Base-by-base conservation (phyloP, 2,888 invertebrate species). In the Ormyrus thymus region DNA sequence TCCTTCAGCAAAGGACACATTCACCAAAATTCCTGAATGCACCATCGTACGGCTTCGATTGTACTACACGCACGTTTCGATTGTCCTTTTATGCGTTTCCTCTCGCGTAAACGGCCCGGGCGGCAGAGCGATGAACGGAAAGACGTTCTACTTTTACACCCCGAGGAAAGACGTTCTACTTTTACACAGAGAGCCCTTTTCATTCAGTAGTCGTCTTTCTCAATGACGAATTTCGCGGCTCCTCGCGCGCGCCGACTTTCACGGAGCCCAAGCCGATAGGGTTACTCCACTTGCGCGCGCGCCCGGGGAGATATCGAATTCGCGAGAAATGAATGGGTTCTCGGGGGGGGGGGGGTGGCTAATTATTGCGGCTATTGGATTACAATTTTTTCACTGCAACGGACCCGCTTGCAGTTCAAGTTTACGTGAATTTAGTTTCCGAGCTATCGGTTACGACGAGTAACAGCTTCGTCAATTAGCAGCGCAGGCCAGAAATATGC, bases 131-230 rank as follows among this genome's bases (percentile, higher is more conserved):
- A 46, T n/a, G 43, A 76, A 45, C 71, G 77, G 64, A 71, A 77
- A 66, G 29, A 66, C 59, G 65, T 58, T 71, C 77, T 77, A 71
- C 71, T 51, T 61, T 78, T 78, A 73, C 78, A 62, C 48, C n/a
- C 55, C 48, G 46, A 11, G 10, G 5, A 29, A 77, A 66, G 29
- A 66, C 58, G 65, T 58, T 71, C 76, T 77, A 71, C 70, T 58
- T 61, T 78, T 78, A 72, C 78, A 61, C 48, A 11, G 46, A 11
- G n/a, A 13, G 58, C 66, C 68, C 78, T 48, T 68, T 72, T 73
- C 61, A 55, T 66, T 72, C 66, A 59, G 10, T 50, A 43, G n/a
- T 58, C 53, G 62, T 9, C 43, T 59, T 77, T 56, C 68, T 62
- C 78, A 73, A 73, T 78, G 72, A 62, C 55, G 11, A 53, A 45